Evolutionary conservation across 2,888 invertebrate genomes (phyloP).

Genomic region (Harpalus rufipes): DNA sequence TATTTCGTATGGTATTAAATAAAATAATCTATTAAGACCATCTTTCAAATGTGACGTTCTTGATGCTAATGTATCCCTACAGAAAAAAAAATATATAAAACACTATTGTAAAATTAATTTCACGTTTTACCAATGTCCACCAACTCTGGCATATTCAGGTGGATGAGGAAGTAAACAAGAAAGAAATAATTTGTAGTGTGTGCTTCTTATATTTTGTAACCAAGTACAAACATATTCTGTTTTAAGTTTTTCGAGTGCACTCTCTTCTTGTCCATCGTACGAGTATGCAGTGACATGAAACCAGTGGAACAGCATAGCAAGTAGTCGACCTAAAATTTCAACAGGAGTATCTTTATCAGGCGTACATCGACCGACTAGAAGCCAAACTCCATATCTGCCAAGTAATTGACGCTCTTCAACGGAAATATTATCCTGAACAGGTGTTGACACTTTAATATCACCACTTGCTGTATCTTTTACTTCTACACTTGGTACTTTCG

Average conservation of each 20-base stretch:
- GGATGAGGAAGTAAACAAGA: conserved; percentile 97
- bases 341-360: conserved; percentile 88
- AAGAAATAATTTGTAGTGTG: conserved; percentile 93
- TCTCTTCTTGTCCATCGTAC: conserved; percentile 95
- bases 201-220: conserved; percentile 90
- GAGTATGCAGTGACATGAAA: conserved; percentile 98
- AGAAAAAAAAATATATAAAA: conserved; percentile 67
- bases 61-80: conserved; percentile 90
- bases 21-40: conserved; percentile 95
- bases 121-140: conserved; percentile 90
- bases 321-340: conserved; percentile 91
- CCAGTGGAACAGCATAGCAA: conserved; percentile 99
- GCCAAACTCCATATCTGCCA: conserved; percentile 97
- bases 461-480: conserved; percentile 77
- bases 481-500: conserved; percentile 89
- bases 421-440: conserved; percentile 84
- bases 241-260: conserved; percentile 94
- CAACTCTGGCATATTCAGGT: conserved; percentile 95
- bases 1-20: conserved; percentile 98
- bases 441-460: conserved; percentile 74
- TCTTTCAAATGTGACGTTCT: conserved; percentile 95
- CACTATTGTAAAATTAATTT: neutral
- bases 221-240: conserved; percentile 95
- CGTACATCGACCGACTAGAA: conserved; percentile 95
- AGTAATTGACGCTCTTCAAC: conserved; percentile 93